phyloP scores from a whole-genome alignment of 2,113 vertebrate species.

The Dasyornis broadbenti region DNA sequence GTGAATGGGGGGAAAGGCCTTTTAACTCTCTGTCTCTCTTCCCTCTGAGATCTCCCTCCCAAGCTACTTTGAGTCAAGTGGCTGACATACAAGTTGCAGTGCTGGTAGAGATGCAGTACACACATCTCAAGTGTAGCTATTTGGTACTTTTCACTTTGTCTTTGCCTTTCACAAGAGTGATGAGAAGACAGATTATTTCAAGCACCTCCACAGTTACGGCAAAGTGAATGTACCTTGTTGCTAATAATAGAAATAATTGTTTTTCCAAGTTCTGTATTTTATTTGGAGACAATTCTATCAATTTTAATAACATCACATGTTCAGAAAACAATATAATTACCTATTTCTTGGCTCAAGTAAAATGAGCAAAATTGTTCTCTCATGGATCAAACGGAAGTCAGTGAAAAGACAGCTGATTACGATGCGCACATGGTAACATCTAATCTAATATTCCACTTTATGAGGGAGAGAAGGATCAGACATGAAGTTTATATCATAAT shows the following conservation, averaged over 20 bases:
- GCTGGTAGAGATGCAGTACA: not conserved
- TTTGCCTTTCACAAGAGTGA: not conserved
- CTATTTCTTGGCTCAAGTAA: not conserved
- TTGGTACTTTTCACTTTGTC: not conserved
- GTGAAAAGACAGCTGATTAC: conserved; percentile 12
- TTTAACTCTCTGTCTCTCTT: not conserved
- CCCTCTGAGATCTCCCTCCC: not conserved
- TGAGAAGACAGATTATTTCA: not conserved
- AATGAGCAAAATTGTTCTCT: conserved; percentile 10
- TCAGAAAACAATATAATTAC: not conserved
- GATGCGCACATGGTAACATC: not conserved
- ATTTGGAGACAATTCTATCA: not conserved
- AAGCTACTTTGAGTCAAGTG: not conserved
- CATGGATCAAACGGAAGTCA: not conserved
- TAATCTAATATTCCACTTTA: conserved; percentile 14
- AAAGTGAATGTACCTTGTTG: not conserved
- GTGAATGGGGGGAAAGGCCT: not conserved
- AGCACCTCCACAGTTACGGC: not conserved
- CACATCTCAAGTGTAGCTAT: not conserved
- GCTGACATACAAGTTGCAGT: not conserved
- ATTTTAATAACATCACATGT: not conserved
- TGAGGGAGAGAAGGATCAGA: not conserved
- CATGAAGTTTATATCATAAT: conserved; percentile 9
- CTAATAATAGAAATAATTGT: not conserved
- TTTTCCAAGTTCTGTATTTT: not conserved